phyloP scores from a whole-genome alignment of 2,888 invertebrate species.

The Andrena hattorfiana region DNA sequence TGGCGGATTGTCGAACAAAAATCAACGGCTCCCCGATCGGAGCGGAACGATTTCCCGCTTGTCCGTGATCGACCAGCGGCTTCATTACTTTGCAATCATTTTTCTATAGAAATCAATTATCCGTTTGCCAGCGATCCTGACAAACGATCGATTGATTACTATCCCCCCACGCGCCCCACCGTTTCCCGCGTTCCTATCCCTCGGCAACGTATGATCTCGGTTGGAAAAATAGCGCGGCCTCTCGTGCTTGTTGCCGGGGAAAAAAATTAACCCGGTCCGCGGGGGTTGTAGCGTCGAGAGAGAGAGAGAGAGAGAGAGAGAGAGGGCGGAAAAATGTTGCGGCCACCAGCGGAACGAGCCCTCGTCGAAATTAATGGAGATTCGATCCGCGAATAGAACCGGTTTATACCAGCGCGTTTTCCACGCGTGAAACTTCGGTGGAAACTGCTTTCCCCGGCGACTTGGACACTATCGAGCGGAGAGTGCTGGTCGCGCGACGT shows the following conservation, averaged over 20 bases:
- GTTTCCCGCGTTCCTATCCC: not conserved
- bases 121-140: conserved; percentile 25
- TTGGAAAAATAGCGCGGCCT: conserved; percentile 58
- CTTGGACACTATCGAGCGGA: conserved; percentile 62
- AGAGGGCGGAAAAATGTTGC: conserved; percentile 64
- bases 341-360: conserved; percentile 41
- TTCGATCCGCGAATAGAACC: conserved; percentile 58
- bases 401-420: conserved; percentile 36
- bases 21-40: conserved; percentile 2
- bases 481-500: conserved; percentile 59
- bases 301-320: conserved; percentile 14
- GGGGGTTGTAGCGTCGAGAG: conserved; percentile 28
- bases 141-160: conserved; percentile 62
- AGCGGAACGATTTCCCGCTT: conserved; percentile 30
- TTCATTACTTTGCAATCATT: conserved; percentile 50
- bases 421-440: conserved; percentile 29
- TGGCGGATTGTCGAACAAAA: conserved; percentile 15
- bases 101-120: conserved; percentile 56
- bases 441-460: not conserved
- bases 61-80: not conserved
- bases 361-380: conserved; percentile 67
- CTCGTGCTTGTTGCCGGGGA: conserved; percentile 35
- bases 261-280: conserved; percentile 52
- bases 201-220: conserved; percentile 43
- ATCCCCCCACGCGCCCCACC: not conserved